Percentiles rank a stretch among this genome's conserved stretches.
phyloP scores from a whole-genome alignment of 2,113 vertebrate species.

The Columba janthina region DNA sequence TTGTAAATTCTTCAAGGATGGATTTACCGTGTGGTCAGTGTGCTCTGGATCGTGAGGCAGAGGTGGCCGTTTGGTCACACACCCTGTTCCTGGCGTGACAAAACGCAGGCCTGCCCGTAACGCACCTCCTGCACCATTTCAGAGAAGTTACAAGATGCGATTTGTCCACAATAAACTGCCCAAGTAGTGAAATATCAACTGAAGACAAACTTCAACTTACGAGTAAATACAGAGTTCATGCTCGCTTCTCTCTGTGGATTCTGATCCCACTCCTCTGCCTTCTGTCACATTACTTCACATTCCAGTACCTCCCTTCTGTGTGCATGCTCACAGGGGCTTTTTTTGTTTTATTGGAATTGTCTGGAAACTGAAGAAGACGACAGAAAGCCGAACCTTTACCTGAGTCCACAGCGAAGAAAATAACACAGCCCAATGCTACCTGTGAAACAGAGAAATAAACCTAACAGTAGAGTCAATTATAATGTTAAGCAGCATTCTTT shows the following conservation, averaged over 20 bases:
- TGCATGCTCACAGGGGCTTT: accelerated
- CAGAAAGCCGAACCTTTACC: not conserved
- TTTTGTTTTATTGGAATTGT: not conserved
- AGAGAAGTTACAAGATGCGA: not conserved
- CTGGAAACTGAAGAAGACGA: not conserved
- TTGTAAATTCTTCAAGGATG: too few species aligned
- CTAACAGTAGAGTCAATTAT: too few species aligned
- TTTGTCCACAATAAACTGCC: not conserved
- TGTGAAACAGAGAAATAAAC: not conserved
- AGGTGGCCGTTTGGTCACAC: not conserved
- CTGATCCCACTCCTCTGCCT: not conserved
- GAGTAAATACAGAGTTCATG: not conserved
- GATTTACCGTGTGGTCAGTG: not conserved
- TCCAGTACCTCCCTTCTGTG: not conserved
- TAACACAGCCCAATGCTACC: not conserved
- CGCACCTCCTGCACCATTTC: not conserved
- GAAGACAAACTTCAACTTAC: not conserved
- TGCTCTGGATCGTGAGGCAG: accelerated
- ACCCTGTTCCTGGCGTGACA: not conserved
- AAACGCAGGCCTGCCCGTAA: not conserved
- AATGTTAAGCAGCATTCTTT: too few species aligned
- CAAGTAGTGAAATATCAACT: not conserved
- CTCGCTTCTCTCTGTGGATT: not conserved
- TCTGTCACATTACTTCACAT: not conserved
- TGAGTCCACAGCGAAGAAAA: not conserved